Evolutionary conservation across 2,113 vertebrate genomes (phyloP).

Genomic region (Forbesichthys papilliferus): DNA sequence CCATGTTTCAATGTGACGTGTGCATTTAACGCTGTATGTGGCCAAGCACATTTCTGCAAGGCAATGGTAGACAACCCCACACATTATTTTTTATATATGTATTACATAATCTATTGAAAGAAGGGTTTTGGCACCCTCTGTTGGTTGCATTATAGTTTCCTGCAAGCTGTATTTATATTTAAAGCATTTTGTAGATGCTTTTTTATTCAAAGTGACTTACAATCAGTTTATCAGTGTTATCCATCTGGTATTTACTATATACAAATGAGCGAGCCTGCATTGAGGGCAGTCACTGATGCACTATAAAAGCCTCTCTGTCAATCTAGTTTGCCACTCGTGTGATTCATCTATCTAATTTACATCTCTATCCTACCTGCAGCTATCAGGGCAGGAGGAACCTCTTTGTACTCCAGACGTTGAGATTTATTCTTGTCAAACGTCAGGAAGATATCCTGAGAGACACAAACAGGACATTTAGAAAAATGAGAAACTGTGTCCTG

Average conservation of each 20-base stretch:
- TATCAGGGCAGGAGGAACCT: slow-evolving; percentile 64
- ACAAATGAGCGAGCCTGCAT: background rate
- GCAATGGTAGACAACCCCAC: too few relatives aligned
- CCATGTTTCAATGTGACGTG: too few relatives aligned
- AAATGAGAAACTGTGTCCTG: background rate
- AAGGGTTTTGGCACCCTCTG: slow-evolving; percentile 33
- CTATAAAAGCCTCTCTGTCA: background rate
- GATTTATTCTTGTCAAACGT: slow-evolving; percentile 68
- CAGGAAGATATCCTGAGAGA: slow-evolving; percentile 72
- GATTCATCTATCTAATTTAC: background rate
- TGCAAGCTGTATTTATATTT: background rate
- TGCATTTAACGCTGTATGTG: too few relatives aligned
- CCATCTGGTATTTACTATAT: background rate
- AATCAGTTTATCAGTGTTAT: background rate
- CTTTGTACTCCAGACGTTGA: slow-evolving; percentile 61
- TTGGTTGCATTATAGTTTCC: slow-evolving; percentile 1
- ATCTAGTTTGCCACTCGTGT: background rate
- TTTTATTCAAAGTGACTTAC: background rate
- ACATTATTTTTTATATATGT: too few relatives aligned
- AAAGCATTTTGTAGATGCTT: background rate
- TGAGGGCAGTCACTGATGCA: too few relatives aligned
- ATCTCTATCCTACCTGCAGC: slow-evolving; percentile 63
- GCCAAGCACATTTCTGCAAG: too few relatives aligned
- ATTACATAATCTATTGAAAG: too few relatives aligned
- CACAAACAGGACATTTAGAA: slow-evolving; percentile 3